Percentiles rank a stretch among this genome's conserved stretches.
Evolutionary conservation across 2,113 vertebrate species (phyloP).

Genomic region (Aspidoscelis tigris): DNA sequence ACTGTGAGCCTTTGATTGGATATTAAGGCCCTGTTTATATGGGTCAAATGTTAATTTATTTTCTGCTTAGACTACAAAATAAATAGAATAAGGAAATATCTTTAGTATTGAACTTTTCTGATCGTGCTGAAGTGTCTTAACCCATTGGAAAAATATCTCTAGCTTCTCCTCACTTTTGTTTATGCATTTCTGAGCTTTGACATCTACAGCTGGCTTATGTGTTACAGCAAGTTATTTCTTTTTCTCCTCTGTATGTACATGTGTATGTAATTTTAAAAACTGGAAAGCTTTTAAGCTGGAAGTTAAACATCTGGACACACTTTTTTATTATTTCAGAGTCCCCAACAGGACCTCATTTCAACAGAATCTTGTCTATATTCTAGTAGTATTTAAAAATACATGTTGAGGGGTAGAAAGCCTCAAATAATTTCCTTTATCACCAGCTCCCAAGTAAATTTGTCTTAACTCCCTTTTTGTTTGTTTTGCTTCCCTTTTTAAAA

Average conservation of each 20-base stretch:
- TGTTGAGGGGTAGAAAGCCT: slow-evolving; percentile 62
- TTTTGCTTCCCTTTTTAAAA: slow-evolving; percentile 8
- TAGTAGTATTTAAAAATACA: slow-evolving; percentile 62
- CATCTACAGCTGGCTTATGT: slow-evolving; percentile 70
- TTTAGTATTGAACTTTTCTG: slow-evolving; percentile 60
- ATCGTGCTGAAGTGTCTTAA: slow-evolving; percentile 56
- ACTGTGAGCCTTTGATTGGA: slow-evolving; percentile 28
- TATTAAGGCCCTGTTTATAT: slow-evolving; percentile 63
- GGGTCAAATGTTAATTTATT: slow-evolving; percentile 64
- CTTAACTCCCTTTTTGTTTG: background rate
- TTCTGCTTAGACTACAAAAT: slow-evolving; percentile 70
- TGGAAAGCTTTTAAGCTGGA: slow-evolving; percentile 64
- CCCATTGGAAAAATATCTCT: slow-evolving; percentile 34
- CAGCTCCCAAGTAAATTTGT: background rate
- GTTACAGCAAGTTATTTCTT: slow-evolving; percentile 68
- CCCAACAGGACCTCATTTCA: slow-evolving; percentile 47
- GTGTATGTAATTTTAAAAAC: slow-evolving; percentile 48
- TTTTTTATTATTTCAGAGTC: slow-evolving; percentile 66
- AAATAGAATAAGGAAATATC: slow-evolving; percentile 67
- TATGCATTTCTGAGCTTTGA: slow-evolving; percentile 68
- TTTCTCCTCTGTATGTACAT: slow-evolving; percentile 57
- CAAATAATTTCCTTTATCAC: slow-evolving; percentile 22
- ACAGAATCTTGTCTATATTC: slow-evolving; percentile 57
- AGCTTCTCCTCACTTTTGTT: slow-evolving; percentile 63
- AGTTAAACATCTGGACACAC: slow-evolving; percentile 58